A percentile compares a stretch with the other conserved stretches of the same genome.
phyloP scores from a whole-genome alignment of 1,140 invertebrate species.

The Diorhabda sublineata region DNA sequence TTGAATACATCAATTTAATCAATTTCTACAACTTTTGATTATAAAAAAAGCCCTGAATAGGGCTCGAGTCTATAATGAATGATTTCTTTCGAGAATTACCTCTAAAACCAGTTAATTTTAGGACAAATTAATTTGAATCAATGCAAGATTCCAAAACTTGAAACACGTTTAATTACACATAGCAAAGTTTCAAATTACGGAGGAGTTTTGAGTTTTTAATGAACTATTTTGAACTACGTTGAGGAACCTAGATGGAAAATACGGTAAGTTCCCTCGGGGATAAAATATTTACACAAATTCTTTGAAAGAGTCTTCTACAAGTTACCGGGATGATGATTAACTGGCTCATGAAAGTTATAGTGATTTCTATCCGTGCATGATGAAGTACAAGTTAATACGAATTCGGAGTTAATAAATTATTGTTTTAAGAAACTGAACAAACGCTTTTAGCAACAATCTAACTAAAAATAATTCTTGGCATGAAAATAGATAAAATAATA shows the following conservation, averaged over 20 bases:
- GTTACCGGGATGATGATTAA: background rate
- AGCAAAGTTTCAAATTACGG: conserved; percentile 2
- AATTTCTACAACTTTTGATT: too few species aligned
- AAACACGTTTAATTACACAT: background rate
- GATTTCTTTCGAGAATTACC: background rate
- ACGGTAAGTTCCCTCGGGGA: background rate
- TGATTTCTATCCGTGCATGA: background rate
- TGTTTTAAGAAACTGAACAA: too few species aligned
- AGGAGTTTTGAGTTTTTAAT: background rate
- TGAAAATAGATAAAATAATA: too few species aligned
- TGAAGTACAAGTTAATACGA: too few species aligned
- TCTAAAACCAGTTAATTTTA: background rate
- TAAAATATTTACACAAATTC: background rate
- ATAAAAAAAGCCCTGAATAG: too few species aligned
- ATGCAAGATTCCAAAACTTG: background rate
- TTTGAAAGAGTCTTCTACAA: background rate
- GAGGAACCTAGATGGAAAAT: background rate
- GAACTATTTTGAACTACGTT: conserved; percentile 2
- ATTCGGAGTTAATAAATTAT: too few species aligned
- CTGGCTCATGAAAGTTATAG: background rate
- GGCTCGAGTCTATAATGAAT: too few species aligned
- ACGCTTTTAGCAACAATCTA: too few species aligned
- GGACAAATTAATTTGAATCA: background rate
- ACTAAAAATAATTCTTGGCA: too few species aligned
- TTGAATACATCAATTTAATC: too few species aligned